Percentiles rank a stretch among this genome's conserved stretches.
These are phyloP conservation scores for Catostomus latipinnis DNA, from an alignment of 2,797 vertebrate species.

Conservation along the genomic window DNA sequence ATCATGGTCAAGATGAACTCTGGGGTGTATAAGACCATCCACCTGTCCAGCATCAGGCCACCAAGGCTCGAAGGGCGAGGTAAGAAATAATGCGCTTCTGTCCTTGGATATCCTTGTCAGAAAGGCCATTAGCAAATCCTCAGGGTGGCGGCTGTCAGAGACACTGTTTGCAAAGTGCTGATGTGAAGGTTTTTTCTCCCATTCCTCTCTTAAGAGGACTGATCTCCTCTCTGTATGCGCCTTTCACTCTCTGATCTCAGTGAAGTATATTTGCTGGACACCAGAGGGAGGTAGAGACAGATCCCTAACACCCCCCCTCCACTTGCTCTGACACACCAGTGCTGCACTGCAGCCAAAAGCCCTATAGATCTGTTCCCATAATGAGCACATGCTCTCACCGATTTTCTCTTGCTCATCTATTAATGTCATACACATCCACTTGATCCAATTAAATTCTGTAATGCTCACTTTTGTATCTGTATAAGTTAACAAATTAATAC, in stretches of 20 bases:
- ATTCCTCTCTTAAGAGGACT: conserved; percentile 42
- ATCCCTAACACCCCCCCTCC: conserved; percentile 7
- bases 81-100: conserved; percentile 59
- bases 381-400: conserved; percentile 35
- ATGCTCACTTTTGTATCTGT: conserved; percentile 6
- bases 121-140: conserved; percentile 48
- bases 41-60: conserved; percentile 94
- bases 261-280: background rate
- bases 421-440: conserved; percentile 16
- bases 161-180: conserved; percentile 51
- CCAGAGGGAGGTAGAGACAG: conserved; percentile 28
- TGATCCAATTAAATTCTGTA: conserved; percentile 15
- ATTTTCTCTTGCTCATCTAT: conserved; percentile 26
- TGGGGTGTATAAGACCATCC: conserved; percentile 94
- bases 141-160: conserved; percentile 45
- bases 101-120: conserved; percentile 43
- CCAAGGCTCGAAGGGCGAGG: conserved; percentile 93
- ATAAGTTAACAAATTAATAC: conserved; percentile 19
- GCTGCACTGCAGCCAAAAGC: conserved; percentile 53
- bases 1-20: conserved; percentile 94
- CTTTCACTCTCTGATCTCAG: conserved; percentile 33
- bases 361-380: conserved; percentile 45
- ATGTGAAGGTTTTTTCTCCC: conserved; percentile 46
- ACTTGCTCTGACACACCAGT: conserved; percentile 10
- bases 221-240: conserved; percentile 46